Conservation (phyloP, 2,113 vertebrate genomes). For the Toxotes jaculatrix region DNA sequence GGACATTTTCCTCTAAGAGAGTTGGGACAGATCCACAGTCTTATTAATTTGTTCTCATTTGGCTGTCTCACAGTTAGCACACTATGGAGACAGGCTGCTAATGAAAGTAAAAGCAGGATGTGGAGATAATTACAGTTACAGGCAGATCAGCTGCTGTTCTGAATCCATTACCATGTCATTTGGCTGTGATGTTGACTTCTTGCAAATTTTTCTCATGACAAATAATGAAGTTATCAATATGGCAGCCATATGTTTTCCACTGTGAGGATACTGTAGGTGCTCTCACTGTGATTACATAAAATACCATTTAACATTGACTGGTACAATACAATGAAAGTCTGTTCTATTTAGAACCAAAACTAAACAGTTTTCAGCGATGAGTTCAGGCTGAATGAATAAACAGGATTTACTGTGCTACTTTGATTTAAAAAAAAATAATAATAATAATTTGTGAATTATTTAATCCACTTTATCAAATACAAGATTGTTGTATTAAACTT, state of each 20-base stretch:
- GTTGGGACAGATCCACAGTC: slow-evolving; percentile 59
- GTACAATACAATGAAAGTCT: too few species aligned
- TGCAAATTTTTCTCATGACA: slow-evolving; percentile 49
- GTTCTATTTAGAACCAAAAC: too few species aligned
- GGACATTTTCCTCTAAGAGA: slow-evolving; percentile 34
- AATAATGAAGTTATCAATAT: slow-evolving; percentile 60
- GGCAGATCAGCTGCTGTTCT: slow-evolving; percentile 73
- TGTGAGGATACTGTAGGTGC: slow-evolving; percentile 2
- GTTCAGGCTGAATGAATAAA: too few species aligned
- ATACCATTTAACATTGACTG: too few species aligned
- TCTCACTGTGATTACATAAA: slow-evolving; percentile 7
- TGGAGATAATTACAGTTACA: slow-evolving; percentile 76
- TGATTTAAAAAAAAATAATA: too few species aligned
- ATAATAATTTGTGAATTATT: too few species aligned
- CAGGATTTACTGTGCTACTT: too few species aligned
- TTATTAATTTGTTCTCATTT: slow-evolving; percentile 70
- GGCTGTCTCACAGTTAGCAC: slow-evolving; percentile 54
- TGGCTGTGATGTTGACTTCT: slow-evolving; percentile 58
- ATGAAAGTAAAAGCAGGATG: slow-evolving; percentile 78
- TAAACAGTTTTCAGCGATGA: too few species aligned
- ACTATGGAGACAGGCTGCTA: slow-evolving; percentile 62
- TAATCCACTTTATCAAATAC: too few species aligned
- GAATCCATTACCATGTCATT: slow-evolving; percentile 77
- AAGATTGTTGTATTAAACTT: too few species aligned
- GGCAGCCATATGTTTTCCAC: slow-evolving; percentile 46